Conservation (phyloP, 2,113 vertebrate species). For the Pelecanus crispus region DNA sequence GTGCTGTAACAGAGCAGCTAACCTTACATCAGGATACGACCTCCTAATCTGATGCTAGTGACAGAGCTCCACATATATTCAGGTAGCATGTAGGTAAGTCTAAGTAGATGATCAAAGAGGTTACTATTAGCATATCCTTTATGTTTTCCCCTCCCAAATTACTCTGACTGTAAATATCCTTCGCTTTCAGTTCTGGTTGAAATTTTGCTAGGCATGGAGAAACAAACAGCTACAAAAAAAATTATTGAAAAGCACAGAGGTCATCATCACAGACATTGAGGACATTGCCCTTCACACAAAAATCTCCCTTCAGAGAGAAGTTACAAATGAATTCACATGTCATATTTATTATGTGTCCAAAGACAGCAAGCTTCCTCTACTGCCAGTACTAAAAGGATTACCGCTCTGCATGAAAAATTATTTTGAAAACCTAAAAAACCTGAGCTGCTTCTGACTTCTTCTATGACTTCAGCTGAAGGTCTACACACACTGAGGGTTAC, state of each 20-base stretch:
- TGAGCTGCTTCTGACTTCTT: not conserved
- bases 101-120: not conserved
- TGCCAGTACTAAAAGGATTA: not conserved
- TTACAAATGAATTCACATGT: not conserved
- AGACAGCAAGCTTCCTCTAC: not conserved
- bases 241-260: not conserved
- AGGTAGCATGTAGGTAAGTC: rapidly evolving
- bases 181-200: not conserved
- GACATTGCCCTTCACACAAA: not conserved
- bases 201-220: not conserved
- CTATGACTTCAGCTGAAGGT: not conserved
- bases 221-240: not conserved
- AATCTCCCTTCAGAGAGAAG: not conserved
- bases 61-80: not conserved
- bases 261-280: not conserved
- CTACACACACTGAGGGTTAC: not conserved
- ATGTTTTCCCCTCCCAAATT: not conserved
- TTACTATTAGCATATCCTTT: not conserved
- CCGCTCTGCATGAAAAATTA: not conserved
- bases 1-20: not conserved
- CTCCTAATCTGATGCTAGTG: not conserved
- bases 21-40: not conserved
- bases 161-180: not conserved
- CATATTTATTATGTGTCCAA: not conserved
- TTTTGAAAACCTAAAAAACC: not conserved